phyloP scores from a whole-genome alignment of 2,888 invertebrate genomes.

The Andrena chrysosceles region DNA sequence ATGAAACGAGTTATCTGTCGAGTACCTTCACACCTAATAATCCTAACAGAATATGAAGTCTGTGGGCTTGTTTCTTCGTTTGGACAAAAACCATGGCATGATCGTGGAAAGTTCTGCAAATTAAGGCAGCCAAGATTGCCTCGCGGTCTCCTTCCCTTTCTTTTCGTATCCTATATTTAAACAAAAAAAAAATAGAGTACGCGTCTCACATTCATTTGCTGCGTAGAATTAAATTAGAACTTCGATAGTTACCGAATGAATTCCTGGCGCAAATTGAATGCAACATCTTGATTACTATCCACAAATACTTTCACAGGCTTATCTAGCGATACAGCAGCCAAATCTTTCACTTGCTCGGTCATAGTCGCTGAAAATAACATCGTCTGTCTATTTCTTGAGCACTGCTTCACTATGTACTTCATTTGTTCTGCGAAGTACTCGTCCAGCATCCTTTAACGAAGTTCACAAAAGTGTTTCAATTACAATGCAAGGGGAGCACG shows the following conservation, averaged over 20 bases:
- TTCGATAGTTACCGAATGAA: conserved; percentile 89
- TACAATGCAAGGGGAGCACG: background rate
- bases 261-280: conserved; percentile 97
- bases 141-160: conserved; percentile 96
- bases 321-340: conserved; percentile 96
- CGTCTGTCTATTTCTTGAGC: conserved; percentile 96
- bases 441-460: conserved; percentile 93
- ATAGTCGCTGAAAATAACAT: conserved; percentile 99
- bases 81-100: conserved; percentile 98
- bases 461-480: conserved; percentile 3
- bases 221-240: conserved; percentile 7
- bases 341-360: conserved; percentile 98
- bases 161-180: conserved; percentile 90
- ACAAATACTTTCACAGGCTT: conserved; percentile 98
- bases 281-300: conserved; percentile 98
- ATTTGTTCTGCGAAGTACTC: conserved; percentile 99
- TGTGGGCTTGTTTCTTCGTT: conserved; percentile 98
- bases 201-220: background rate
- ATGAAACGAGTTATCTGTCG: conserved; percentile 14
- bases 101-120: conserved; percentile 95
- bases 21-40: conserved; percentile 94
- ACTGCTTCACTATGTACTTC: conserved; percentile 98
- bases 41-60: conserved; percentile 96
- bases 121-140: conserved; percentile 93
- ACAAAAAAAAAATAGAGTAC: conserved; percentile 6